Evolutionary conservation across 2,888 invertebrate species (phyloP).

Genomic region (Pristionchus fissidentatus): DNA sequence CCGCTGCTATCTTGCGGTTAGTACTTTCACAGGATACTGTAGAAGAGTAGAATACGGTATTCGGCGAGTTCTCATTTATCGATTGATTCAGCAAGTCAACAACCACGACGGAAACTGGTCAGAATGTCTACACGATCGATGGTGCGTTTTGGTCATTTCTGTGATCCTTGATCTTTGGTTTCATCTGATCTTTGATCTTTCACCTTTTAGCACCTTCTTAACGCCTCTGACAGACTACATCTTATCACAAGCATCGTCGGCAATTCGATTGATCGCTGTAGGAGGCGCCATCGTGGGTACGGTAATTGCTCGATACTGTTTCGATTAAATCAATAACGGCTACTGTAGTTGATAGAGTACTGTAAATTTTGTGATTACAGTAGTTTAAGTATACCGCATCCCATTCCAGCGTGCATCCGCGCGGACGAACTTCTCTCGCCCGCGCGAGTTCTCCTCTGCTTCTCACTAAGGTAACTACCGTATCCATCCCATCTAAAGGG

Average conservation of each 20-base stretch:
- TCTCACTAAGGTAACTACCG: neutral
- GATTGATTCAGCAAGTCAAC: neutral
- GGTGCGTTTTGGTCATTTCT: neutral
- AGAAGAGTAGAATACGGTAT: neutral
- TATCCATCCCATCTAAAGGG: too few species aligned
- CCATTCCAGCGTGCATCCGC: neutral
- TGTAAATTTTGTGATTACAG: too few species aligned
- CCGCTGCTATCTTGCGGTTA: neutral
- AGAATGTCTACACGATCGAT: neutral
- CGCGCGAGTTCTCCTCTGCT: neutral
- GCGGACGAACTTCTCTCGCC: neutral
- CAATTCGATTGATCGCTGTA: neutral
- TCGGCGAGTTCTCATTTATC: too few species aligned
- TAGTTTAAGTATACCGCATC: too few species aligned
- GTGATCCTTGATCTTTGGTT: neutral
- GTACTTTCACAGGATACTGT: neutral
- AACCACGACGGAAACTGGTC: neutral
- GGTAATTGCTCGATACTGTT: neutral
- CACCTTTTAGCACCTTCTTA: neutral
- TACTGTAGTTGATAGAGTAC: neutral
- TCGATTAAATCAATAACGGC: too few species aligned
- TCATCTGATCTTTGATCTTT: neutral
- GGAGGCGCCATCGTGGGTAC: conserved; percentile 9
- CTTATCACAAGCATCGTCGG: conserved; percentile 8
- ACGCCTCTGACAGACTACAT: neutral